phyloP scores from a whole-genome alignment of 1,140 invertebrate species.

The Drosophila simulans region DNA sequence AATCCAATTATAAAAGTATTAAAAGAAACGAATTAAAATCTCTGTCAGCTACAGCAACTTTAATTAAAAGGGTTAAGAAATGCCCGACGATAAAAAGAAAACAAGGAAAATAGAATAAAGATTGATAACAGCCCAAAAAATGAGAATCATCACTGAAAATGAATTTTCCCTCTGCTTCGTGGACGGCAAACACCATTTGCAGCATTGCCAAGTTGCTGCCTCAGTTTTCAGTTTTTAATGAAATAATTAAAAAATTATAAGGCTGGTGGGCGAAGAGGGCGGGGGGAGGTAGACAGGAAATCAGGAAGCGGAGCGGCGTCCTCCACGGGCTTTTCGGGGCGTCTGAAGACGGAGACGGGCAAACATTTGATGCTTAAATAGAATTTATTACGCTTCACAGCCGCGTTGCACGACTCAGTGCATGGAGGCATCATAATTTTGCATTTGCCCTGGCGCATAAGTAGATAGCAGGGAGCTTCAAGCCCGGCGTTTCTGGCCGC shows the following conservation, averaged over 20 bases:
- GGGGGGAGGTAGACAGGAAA: conserved; percentile 11
- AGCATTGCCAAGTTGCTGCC: conserved; percentile 70
- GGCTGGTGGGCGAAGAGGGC: background rate
- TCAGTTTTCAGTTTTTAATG: conserved; percentile 56
- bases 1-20: background rate
- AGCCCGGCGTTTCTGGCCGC: background rate
- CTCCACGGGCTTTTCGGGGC: background rate
- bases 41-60: background rate
- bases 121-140: conserved; percentile 25
- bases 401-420: conserved; percentile 41
- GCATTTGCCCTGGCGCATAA: conserved; percentile 55
- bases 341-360: conserved; percentile 16
- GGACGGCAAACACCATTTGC: conserved; percentile 64
- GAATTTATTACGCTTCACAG: conserved; percentile 69
- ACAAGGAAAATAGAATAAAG: conserved; percentile 1
- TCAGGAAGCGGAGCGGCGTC: background rate
- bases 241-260: conserved; percentile 61
- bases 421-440: conserved; percentile 67
- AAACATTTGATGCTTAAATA: conserved; percentile 55
- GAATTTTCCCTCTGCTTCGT: conserved; percentile 8
- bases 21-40: background rate
- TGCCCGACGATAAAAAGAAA: background rate
- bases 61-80: conserved; percentile 20
- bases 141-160: conserved; percentile 28
- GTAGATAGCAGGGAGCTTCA: conserved; percentile 25